Evolutionary conservation across 2,113 vertebrate genomes (phyloP).

Genomic region (Eidolon helvum): DNA sequence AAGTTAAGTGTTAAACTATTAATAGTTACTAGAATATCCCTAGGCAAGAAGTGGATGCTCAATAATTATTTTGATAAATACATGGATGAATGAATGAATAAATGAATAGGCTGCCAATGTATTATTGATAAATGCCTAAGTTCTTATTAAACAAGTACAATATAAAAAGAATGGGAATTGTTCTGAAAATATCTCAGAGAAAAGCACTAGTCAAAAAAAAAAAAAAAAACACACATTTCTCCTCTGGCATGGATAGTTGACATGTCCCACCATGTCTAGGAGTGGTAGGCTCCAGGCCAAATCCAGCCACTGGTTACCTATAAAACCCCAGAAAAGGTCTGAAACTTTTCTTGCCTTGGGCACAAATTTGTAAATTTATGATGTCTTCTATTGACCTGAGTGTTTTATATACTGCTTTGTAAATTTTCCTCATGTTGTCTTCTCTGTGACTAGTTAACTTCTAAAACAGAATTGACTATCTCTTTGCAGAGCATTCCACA

Average conservation of each 20-base stretch:
- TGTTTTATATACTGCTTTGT: not conserved
- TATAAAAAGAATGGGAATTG: not conserved
- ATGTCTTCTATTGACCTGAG: not conserved
- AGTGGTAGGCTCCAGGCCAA: not conserved
- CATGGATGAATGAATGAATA: not conserved
- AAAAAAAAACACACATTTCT: not conserved
- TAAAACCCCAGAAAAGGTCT: not conserved
- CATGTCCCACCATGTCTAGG: not conserved
- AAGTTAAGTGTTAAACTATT: not conserved
- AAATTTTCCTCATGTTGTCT: not conserved
- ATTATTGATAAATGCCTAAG: not conserved
- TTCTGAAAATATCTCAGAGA: not conserved
- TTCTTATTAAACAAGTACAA: not conserved
- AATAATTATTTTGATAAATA: not conserved
- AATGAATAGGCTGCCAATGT: not conserved
- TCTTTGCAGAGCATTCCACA: not conserved
- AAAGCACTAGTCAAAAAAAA: not conserved
- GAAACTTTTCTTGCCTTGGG: not conserved
- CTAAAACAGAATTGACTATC: not conserved
- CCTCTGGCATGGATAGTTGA: not conserved
- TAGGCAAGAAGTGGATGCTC: not conserved
- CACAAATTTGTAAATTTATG: not conserved
- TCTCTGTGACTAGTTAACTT: conserved; percentile 11
- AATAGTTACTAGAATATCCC: not conserved
- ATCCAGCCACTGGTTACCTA: not conserved